Evolutionary conservation across 2,888 invertebrate genomes (phyloP), one percentile per base, ranked within the genome.

Genomic region (Drosophila paramelanica): DNA sequence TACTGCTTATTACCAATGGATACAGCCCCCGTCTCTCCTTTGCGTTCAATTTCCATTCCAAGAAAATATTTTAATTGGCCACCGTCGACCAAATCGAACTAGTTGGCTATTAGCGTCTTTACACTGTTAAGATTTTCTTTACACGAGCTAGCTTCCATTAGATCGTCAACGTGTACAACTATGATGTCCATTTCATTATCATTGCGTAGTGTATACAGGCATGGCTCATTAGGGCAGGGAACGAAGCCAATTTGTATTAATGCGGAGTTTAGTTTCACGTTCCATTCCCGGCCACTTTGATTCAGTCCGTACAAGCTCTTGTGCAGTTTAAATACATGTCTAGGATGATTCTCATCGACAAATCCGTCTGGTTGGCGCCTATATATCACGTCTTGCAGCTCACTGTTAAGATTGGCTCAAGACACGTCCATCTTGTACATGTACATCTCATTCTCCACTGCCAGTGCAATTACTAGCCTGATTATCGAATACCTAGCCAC

Each of bases 241-340:
- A 7, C 25, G 38, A 75, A 79, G 0, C 69, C 78, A 42, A 82
- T 58, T 2, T 62, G 56, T 8, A 56, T 50, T 0, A 82, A 17
- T 20, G 67, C 62, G 2, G 11, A 17, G 20, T 77, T 71, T 5
- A 79, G 53, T 46, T 73, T 77, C 11, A 43, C 42, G 38, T 83
- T 77, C 77, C 80, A 82, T 31, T 81, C 70, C 1, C 81, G 62
- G 1, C 77, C 73, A n/a, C 68, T 62, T 41, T 86, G 84, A 45
- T 77, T 80, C 11, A 88, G 55, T 3, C 80, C 80, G 45, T 82
- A 81, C 4, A 84, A 49, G 0, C 76, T 64, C 47, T 79, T 83
- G 5, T 73, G 59, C 4, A 81, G 58, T 45, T 51, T 72, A 20
- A 70, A 25, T 0, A 74, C 75, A 6, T 61, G 45, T n/a, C 41